Conservation (phyloP, 2,113 vertebrate species). For the Podarcis raffonei region DNA sequence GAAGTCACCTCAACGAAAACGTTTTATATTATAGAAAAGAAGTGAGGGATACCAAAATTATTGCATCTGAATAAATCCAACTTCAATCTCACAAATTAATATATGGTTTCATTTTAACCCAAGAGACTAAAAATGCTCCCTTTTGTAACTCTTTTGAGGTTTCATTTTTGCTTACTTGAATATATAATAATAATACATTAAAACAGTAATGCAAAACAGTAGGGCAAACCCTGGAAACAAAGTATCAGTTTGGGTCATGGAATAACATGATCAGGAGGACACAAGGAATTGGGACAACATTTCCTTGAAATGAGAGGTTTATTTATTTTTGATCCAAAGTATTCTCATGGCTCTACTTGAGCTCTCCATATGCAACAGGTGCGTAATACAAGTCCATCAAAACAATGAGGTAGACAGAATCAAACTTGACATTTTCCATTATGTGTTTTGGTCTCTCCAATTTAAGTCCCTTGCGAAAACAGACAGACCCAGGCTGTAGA, state of each 20-base stretch:
- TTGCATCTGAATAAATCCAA: background rate
- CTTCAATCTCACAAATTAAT: slow-evolving; percentile 34
- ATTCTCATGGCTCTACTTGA: background rate
- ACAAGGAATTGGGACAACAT: slow-evolving; percentile 11
- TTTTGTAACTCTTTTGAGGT: background rate
- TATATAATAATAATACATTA: slow-evolving; percentile 6
- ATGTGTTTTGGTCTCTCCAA: slow-evolving; percentile 42
- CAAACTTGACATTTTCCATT: slow-evolving; percentile 59
- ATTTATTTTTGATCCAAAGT: background rate
- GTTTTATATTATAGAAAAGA: background rate
- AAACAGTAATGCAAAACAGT: background rate
- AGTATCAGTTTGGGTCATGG: slow-evolving; percentile 18
- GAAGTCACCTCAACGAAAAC: background rate
- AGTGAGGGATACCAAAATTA: background rate
- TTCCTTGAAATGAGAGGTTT: slow-evolving; percentile 4
- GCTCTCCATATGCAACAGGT: background rate
- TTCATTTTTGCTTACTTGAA: background rate
- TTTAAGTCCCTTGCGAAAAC: slow-evolving; percentile 41
- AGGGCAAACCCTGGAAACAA: background rate
- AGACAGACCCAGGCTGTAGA: slow-evolving; percentile 31
- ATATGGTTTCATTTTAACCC: slow-evolving; percentile 1
- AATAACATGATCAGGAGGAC: slow-evolving; percentile 21
- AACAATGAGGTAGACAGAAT: slow-evolving; percentile 21
- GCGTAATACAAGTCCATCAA: slow-evolving; percentile 4
- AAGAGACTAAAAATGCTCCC: background rate